Conservation (phyloP, 2,113 vertebrate genomes). For the Physeter macrocephalus region DNA sequence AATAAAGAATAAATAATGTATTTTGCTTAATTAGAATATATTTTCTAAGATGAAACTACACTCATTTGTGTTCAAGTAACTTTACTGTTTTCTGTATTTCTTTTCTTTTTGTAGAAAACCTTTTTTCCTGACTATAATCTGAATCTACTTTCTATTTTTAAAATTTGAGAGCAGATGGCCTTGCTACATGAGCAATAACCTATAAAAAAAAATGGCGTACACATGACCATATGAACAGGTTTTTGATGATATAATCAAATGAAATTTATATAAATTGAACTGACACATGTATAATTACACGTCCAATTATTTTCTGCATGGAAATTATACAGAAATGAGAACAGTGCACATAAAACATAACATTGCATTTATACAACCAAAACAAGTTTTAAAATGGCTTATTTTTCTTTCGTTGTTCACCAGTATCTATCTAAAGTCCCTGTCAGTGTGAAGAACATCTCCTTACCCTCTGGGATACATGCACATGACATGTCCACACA, state of each 20-base stretch:
- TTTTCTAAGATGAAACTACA: not conserved
- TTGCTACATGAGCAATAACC: slow-evolving; percentile 24
- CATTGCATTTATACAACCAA: not conserved
- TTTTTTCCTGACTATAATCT: not conserved
- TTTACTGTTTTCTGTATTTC: not conserved
- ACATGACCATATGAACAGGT: slow-evolving; percentile 24
- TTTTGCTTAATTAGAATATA: not conserved
- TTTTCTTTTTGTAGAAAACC: not conserved
- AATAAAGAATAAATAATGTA: not conserved
- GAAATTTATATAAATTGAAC: slow-evolving; percentile 17
- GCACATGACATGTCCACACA: fast-evolving
- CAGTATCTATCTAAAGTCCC: not conserved
- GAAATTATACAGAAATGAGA: slow-evolving; percentile 12
- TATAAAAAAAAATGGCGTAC: slow-evolving; percentile 55
- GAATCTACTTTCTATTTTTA: slow-evolving; percentile 12
- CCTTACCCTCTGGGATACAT: not conserved
- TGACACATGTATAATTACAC: slow-evolving; percentile 14
- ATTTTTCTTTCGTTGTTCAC: not conserved
- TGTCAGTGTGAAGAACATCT: not conserved
- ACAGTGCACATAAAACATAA: not conserved
- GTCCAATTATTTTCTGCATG: not conserved
- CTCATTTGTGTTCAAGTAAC: not conserved
- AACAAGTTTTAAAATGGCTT: not conserved
- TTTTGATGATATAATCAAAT: slow-evolving; percentile 39
- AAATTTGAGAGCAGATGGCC: slow-evolving; percentile 51